A percentile compares a stretch with the other conserved stretches of the same genome.
These are phyloP conservation scores for Rhagophthalmus giganteus DNA, from an alignment of 2,888 invertebrate genomes.

Conservation along the genomic window DNA sequence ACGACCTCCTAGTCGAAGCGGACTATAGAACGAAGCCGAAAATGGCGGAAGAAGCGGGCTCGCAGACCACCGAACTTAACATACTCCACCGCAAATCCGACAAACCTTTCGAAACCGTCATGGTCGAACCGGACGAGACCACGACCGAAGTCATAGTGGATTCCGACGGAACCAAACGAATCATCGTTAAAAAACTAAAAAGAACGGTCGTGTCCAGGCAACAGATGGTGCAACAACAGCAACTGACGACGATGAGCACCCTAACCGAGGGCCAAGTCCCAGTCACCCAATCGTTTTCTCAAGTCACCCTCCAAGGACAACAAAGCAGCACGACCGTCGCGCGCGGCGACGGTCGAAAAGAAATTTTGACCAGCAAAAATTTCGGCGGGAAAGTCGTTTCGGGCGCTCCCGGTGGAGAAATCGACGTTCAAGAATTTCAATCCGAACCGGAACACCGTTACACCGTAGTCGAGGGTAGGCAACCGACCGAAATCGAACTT, in stretches of 20 bases:
- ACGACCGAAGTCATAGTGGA: conserved; percentile 81
- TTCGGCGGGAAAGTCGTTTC: conserved; percentile 68
- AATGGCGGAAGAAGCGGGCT: conserved; percentile 50
- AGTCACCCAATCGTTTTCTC: conserved; percentile 67
- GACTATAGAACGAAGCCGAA: conserved; percentile 65
- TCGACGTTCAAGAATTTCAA: conserved; percentile 68
- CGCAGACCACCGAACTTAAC: conserved; percentile 68
- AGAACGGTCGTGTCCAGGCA: conserved; percentile 69
- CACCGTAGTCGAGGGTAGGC: conserved; percentile 60
- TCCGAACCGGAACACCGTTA: conserved; percentile 65
- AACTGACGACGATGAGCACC: conserved; percentile 61
- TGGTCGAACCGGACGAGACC: conserved; percentile 81
- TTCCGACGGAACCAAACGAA: conserved; percentile 78
- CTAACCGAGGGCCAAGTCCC: conserved; percentile 60
- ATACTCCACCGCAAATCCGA: conserved; percentile 70
- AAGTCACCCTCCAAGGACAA: conserved; percentile 69
- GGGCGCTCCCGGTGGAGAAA: conserved; percentile 65
- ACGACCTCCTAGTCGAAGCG: conserved; percentile 69
- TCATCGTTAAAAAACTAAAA: conserved; percentile 74
- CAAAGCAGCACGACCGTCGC: conserved; percentile 63
- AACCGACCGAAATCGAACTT: conserved; percentile 53
- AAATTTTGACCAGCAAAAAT: conserved; percentile 65
- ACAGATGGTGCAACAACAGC: conserved; percentile 66
- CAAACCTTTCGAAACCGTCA: conserved; percentile 78
- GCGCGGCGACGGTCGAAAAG: conserved; percentile 64